phyloP scores from a whole-genome alignment of 1,140 invertebrate species.

The Carposina sasakii region DNA sequence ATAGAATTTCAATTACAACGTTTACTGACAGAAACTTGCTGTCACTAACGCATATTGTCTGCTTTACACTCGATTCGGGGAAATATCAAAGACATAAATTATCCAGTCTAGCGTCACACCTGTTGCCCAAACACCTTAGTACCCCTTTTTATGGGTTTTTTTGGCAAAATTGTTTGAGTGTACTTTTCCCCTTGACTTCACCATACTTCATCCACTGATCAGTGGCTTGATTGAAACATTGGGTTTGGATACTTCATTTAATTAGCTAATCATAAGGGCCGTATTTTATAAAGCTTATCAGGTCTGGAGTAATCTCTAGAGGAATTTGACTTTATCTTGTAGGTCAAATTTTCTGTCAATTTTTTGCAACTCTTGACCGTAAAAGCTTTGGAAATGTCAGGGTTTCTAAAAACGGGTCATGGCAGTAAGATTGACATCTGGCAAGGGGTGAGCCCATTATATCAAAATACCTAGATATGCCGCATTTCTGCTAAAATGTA shows the following conservation, averaged over 20 bases:
- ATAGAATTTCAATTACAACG: constrained; percentile 43
- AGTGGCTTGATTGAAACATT: constrained; percentile 29
- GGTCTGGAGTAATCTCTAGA: constrained; percentile 29
- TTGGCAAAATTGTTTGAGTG: constrained; percentile 46
- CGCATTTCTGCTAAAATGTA: constrained; percentile 21
- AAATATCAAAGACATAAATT: constrained; percentile 54
- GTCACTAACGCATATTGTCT: constrained; percentile 17
- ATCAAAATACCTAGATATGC: constrained; percentile 34
- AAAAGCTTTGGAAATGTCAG: constrained; percentile 48
- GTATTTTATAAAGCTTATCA: constrained; percentile 57
- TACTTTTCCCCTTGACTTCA: constrained; percentile 43
- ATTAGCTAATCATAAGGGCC: constrained; percentile 33
- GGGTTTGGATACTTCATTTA: constrained; percentile 30
- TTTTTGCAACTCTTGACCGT: constrained; percentile 53
- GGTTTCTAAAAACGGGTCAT: constrained; percentile 37
- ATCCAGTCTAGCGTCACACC: constrained; percentile 20
- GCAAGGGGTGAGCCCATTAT: constrained; percentile 28
- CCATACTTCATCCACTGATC: constrained; percentile 51
- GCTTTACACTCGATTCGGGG: constrained; percentile 59
- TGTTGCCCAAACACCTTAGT: constrained; percentile 43
- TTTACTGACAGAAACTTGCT: constrained; percentile 39
- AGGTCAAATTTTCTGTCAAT: constrained; percentile 42
- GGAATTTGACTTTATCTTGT: constrained; percentile 42
- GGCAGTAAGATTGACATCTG: constrained; percentile 35
- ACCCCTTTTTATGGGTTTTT: constrained; percentile 48